Evolutionary conservation across 2,888 invertebrate genomes (phyloP).

Genomic region (Eueremaeus valkanovi): DNA sequence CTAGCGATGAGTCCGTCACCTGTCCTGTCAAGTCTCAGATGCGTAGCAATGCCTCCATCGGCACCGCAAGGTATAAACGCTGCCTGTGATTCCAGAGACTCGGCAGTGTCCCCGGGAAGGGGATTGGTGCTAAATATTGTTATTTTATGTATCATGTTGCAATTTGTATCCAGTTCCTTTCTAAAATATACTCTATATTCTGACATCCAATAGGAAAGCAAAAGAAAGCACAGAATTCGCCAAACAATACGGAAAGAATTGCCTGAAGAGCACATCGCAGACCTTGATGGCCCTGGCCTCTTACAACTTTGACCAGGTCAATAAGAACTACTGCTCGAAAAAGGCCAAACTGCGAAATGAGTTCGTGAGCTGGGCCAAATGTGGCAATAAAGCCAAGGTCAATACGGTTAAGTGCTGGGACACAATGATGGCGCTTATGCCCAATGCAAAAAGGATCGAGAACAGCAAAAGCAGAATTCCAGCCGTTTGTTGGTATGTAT

Average conservation of each 20-base stretch:
- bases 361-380: background rate
- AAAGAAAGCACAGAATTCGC: slow-evolving; percentile 16
- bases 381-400: background rate
- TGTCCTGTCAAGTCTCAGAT: no score
- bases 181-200: no score
- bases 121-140: no score
- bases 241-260: slow-evolving; percentile 32
- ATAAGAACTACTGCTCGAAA: background rate
- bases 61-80: no score
- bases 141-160: no score
- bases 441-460: background rate
- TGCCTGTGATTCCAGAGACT: no score
- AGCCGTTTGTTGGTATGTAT: background rate
- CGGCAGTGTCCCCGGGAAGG: no score
- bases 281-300: background rate
- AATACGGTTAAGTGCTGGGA: background rate
- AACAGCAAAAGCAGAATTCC: background rate
- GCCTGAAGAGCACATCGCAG: background rate
- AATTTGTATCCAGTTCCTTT: no score
- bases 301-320: background rate
- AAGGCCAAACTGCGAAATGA: background rate
- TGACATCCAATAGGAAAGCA: background rate
- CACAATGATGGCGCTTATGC: background rate
- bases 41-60: no score
- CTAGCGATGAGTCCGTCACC: no score